Percentiles rank a stretch among this genome's conserved stretches.
Evolutionary conservation across 2,888 invertebrate species (phyloP).

Genomic region (Agrotis puta): DNA sequence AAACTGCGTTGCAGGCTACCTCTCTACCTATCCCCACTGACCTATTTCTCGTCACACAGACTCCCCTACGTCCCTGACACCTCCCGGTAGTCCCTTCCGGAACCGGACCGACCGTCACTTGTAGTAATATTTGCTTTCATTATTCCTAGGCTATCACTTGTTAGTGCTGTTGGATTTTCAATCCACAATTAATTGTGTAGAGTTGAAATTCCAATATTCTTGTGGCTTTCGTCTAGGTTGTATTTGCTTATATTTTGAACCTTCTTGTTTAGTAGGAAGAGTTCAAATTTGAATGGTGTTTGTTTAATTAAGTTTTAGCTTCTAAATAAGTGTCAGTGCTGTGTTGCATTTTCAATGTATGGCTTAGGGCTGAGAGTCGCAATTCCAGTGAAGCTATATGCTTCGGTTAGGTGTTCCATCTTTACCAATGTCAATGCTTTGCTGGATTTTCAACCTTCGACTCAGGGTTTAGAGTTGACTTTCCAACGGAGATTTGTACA

Average conservation of each 20-base stretch:
- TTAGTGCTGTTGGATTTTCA: too few species aligned
- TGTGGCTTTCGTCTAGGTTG: too few species aligned
- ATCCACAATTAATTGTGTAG: too few species aligned
- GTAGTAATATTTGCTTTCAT: too few species aligned
- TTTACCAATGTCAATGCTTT: background rate
- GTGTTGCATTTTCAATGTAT: background rate
- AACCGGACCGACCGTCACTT: constrained; percentile 6
- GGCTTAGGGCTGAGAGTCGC: background rate
- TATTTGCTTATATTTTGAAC: too few species aligned
- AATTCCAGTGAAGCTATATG: background rate
- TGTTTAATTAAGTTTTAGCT: too few species aligned
- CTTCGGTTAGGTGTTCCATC: background rate
- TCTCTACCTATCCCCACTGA: background rate
- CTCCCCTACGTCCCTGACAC: background rate
- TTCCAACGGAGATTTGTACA: background rate
- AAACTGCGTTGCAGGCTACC: background rate
- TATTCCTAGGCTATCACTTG: too few species aligned
- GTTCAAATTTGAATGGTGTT: too few species aligned
- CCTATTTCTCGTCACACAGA: constrained; percentile 13
- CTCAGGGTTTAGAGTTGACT: too few species aligned
- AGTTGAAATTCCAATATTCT: too few species aligned
- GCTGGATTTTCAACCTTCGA: background rate
- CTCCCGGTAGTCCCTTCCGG: constrained; percentile 23
- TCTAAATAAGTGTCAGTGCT: too few species aligned
- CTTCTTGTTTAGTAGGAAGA: too few species aligned